Evolutionary conservation across 2,888 invertebrate species (phyloP).

Genomic region (Pseudococcus jackbeardsleyi): DNA sequence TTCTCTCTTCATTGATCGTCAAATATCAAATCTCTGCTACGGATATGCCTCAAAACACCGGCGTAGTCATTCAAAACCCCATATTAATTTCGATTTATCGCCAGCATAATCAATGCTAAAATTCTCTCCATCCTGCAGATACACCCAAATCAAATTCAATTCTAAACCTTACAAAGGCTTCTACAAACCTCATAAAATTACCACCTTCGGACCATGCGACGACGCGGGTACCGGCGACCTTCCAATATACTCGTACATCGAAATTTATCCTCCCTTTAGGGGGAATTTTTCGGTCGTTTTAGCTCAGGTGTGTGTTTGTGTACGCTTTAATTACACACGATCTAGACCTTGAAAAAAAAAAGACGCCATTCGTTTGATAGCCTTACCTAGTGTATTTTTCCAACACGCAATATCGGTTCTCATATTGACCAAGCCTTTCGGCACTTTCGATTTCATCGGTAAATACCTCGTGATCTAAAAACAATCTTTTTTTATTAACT

Average conservation of each 20-base stretch:
- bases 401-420: constrained; percentile 28
- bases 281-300: neutral
- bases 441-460: constrained; percentile 37
- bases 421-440: neutral
- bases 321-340: constrained; percentile 48
- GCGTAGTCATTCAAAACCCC: no score
- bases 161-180: no score
- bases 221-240: neutral
- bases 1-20: no score
- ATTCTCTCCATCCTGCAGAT: no score
- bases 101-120: no score
- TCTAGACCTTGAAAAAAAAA: constrained; percentile 46
- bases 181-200: no score
- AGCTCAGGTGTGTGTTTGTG: constrained; percentile 16
- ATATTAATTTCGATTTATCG: no score
- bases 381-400: neutral
- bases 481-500: neutral
- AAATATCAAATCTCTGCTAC: no score
- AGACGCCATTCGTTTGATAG: constrained; percentile 33
- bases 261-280: constrained; percentile 13
- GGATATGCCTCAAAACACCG: no score
- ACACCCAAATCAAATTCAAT: no score
- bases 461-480: neutral
- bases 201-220: no score
- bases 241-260: constrained; percentile 7